phyloP scores from a whole-genome alignment of 2,888 invertebrate genomes.

The Lycaena phlaeas region DNA sequence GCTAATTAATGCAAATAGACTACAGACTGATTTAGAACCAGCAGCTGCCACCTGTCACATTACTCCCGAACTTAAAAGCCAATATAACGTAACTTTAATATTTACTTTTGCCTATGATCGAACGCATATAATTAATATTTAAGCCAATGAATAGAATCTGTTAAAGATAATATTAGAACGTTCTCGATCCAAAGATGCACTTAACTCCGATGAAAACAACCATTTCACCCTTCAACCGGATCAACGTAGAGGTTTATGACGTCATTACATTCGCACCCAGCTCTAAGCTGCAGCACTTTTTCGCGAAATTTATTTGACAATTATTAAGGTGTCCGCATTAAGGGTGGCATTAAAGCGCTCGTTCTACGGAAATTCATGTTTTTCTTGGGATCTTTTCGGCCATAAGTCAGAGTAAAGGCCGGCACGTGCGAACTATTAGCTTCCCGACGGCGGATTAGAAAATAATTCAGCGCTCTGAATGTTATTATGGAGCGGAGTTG shows the following conservation, averaged over 20 bases:
- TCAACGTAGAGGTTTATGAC: conserved; percentile 45
- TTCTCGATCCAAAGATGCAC: conserved; percentile 1
- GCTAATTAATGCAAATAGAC: too few species aligned
- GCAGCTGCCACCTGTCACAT: too few species aligned
- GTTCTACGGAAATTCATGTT: conserved; percentile 62
- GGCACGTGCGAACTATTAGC: conserved; percentile 72
- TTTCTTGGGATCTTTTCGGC: conserved; percentile 64
- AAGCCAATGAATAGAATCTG: not conserved
- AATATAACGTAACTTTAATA: too few species aligned
- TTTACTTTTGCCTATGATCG: too few species aligned
- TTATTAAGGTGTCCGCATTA: conserved; percentile 71
- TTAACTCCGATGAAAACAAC: conserved; percentile 12
- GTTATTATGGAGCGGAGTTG: conserved; percentile 64
- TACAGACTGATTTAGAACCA: too few species aligned
- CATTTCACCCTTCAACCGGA: conserved; percentile 22
- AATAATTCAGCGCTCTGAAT: conserved; percentile 69
- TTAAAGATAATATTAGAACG: not conserved
- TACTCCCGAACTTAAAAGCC: too few species aligned
- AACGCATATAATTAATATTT: too few species aligned
- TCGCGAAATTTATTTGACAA: conserved; percentile 68
- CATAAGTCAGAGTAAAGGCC: conserved; percentile 57
- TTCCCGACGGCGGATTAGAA: conserved; percentile 65
- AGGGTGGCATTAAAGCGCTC: conserved; percentile 47
- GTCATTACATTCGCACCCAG: conserved; percentile 45
- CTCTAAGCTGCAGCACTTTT: conserved; percentile 44